A percentile compares a stretch with the other conserved stretches of the same genome.
These are phyloP conservation scores for Erynnis tages DNA, from an alignment of 2,888 invertebrate species.

Conservation along the genomic window DNA sequence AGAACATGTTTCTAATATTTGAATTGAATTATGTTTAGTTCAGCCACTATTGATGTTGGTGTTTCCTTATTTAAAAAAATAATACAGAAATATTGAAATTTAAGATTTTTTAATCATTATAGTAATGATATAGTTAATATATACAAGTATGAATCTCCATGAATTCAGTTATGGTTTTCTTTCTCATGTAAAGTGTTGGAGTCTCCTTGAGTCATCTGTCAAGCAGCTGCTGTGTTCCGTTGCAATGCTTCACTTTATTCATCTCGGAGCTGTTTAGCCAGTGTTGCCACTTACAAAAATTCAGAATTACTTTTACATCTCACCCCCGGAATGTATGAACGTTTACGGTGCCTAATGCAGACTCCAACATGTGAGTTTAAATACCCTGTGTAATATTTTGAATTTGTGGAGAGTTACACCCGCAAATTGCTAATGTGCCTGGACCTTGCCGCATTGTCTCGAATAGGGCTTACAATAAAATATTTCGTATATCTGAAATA, in stretches of 20 bases:
- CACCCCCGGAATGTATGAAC: neutral
- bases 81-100: too few relatives aligned
- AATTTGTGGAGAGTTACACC: too few relatives aligned
- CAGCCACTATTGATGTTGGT: too few relatives aligned
- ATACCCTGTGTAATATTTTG: neutral
- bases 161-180: constrained; percentile 4
- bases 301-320: constrained; percentile 1
- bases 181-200: constrained; percentile 19
- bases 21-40: too few relatives aligned
- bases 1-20: neutral
- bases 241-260: constrained; percentile 3
- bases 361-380: constrained; percentile 21
- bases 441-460: too few relatives aligned
- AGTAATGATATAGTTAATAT: too few relatives aligned
- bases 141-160: too few relatives aligned
- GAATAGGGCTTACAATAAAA: too few relatives aligned
- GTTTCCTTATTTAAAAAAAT: too few relatives aligned
- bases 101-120: too few relatives aligned
- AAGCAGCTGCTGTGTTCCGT: constrained; percentile 5
- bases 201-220: constrained; percentile 9
- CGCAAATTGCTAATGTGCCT: too few relatives aligned
- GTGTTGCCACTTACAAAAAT: constrained; percentile 4
- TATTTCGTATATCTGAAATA: too few relatives aligned
- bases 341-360: constrained; percentile 8
- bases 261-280: constrained; percentile 9